Evolutionary conservation across 2,113 vertebrate species (phyloP).

Genomic region (Podiceps cristatus): DNA sequence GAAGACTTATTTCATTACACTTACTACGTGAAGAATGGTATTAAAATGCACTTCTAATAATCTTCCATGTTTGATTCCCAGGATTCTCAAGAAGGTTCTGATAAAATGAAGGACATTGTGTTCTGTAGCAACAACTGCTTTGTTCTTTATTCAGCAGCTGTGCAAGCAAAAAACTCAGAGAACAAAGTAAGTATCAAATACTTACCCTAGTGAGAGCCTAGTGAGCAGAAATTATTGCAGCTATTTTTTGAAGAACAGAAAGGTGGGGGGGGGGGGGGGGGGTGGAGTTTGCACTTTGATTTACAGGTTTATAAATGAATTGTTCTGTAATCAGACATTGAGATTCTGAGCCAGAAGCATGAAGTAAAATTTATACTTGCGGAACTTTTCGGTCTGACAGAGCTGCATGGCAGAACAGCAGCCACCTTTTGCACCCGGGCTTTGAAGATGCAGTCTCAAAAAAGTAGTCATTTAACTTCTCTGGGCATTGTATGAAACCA

Average conservation of each 20-base stretch:
- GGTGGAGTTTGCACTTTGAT: neutral
- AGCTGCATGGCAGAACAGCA: neutral
- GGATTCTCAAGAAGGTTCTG: conserved; percentile 76
- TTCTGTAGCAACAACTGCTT: conserved; percentile 97
- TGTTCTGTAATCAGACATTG: fast-evolving
- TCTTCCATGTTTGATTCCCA: conserved; percentile 53
- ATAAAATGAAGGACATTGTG: conserved; percentile 82
- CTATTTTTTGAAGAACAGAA: neutral
- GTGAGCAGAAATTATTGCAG: neutral
- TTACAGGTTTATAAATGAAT: neutral
- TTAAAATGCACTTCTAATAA: neutral
- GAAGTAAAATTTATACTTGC: neutral
- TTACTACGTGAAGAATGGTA: neutral
- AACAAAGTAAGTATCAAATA: conserved; percentile 75
- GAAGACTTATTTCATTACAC: neutral
- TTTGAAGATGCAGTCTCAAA: neutral
- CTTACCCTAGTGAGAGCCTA: neutral
- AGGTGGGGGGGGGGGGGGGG: fast-evolving
- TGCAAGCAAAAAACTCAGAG: conserved; percentile 77
- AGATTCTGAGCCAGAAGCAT: neutral
- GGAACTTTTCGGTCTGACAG: neutral
- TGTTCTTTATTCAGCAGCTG: conserved; percentile 81
- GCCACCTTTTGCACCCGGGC: neutral
- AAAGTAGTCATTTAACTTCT: neutral
- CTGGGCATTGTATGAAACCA: neutral